Evolutionary conservation across 53 echinoderm and acorn worm genomes (phyloP), one percentile per base, ranked within the genome.

Genomic region (Pentamera pediparva): DNA sequence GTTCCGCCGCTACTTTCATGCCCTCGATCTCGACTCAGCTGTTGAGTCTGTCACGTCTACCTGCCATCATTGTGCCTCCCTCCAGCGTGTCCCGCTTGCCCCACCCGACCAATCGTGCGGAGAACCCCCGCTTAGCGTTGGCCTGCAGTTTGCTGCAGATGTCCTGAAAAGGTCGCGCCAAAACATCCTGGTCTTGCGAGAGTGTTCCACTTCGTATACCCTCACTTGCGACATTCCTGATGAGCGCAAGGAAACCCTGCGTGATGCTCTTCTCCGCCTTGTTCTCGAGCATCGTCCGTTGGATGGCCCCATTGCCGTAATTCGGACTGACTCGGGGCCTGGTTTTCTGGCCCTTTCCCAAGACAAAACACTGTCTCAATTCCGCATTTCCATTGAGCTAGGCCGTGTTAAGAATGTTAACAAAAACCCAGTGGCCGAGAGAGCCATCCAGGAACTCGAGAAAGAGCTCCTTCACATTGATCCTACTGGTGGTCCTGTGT

Each of bases 1-100:
- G 11, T 61, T 74, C 22, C 31, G 65, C 11, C 67, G 79, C 11
- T 65, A 80, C 38, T 88, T 85, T 39, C 85, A 75, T 40, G 88
- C 88, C 20, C 82, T 92, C n/a, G 85, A 92, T 50, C 77, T 88
- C 75, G 85, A 92, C 50, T 65, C 82, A 20, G 39, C 82, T 15
- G 39, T 92, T 49, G 78, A 78, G 0, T 59, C 48, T 0, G 55
- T 79, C 13, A 38, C 78, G 22, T 35, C 72, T 0, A 19, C 57
- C 36, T 88, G 84, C 31, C 92, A 85, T 37, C 84, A 75, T 32
- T 87, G 83, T 28, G 75, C 69, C 8, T 87, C 83, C 10, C 61
- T 83, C 3, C 70, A 37, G 59, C 47, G 24, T 11, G 12, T 60
- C 5, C 76, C 85, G 4, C 34, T 27, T 5, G 60, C 59, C 0